These are phyloP conservation scores for Ciconia stormi DNA, from an alignment of 2,113 vertebrate genomes.

Conservation along the genomic window DNA sequence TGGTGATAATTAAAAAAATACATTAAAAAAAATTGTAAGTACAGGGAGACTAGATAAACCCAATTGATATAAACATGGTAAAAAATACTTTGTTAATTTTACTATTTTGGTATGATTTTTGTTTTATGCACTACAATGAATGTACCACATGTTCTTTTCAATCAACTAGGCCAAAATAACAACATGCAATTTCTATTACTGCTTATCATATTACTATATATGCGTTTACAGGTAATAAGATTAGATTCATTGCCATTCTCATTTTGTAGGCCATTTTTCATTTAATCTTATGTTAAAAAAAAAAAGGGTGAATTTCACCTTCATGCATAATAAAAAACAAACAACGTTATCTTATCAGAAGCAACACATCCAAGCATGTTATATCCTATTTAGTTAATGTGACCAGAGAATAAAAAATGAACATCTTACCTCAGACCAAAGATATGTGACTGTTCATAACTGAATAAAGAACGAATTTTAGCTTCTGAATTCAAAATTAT, in stretches of 20 bases:
- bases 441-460: constrained; percentile 92
- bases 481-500: constrained; percentile 89
- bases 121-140: neutral
- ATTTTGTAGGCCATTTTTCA: constrained; percentile 1
- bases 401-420: constrained; percentile 10
- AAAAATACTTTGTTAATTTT: neutral
- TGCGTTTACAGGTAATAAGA: neutral
- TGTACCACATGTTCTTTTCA: neutral
- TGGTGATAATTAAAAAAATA: neutral
- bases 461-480: constrained; percentile 94
- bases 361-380: neutral
- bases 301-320: neutral
- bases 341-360: constrained; percentile 13
- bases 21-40: neutral
- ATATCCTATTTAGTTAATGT: neutral
- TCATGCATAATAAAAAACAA: neutral
- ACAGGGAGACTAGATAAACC: neutral
- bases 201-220: neutral
- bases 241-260: neutral
- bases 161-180: neutral
- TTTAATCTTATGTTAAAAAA: neutral
- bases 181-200: neutral
- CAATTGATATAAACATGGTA: neutral
- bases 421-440: constrained; percentile 93
- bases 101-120: neutral